Evolutionary conservation across 1,140 invertebrate species (phyloP).

Genomic region (Drosophila jambulina): DNA sequence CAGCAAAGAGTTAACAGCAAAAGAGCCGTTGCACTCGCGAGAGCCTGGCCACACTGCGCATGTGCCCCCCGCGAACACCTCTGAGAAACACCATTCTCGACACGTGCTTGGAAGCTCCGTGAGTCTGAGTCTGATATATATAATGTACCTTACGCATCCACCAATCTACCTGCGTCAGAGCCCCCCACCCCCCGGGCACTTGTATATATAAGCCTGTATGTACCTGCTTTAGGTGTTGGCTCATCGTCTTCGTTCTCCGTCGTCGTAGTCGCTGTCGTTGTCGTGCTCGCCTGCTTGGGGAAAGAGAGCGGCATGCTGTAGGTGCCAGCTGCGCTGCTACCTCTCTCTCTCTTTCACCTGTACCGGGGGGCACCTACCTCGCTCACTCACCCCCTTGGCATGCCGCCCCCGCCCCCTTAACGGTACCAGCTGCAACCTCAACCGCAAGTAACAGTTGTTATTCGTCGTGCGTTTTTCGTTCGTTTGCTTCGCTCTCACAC

Average conservation of each 20-base stretch:
- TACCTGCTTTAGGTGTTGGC: slow-evolving; percentile 78
- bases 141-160: slow-evolving; percentile 84
- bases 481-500: slow-evolving; percentile 70
- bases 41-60: slow-evolving; percentile 43
- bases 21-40: slow-evolving; percentile 17
- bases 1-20: slow-evolving; percentile 17
- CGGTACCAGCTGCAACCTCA: slow-evolving; percentile 42
- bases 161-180: slow-evolving; percentile 84
- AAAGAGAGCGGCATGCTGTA: slow-evolving; percentile 58
- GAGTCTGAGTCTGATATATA: slow-evolving; percentile 60
- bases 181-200: slow-evolving; percentile 33
- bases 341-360: slow-evolving; percentile 40
- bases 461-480: slow-evolving; percentile 80
- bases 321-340: slow-evolving; percentile 52
- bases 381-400: slow-evolving; percentile 30
- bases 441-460: slow-evolving; percentile 80
- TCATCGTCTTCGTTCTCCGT: slow-evolving; percentile 61
- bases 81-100: slow-evolving; percentile 20
- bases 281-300: slow-evolving; percentile 13
- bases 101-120: slow-evolving; percentile 64
- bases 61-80: slow-evolving; percentile 56
- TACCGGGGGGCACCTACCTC: slow-evolving; percentile 15
- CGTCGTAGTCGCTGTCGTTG: slow-evolving; percentile 52
- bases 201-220: slow-evolving; percentile 58
- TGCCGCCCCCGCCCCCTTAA: neutral